Evolutionary conservation across 2,888 invertebrate species (phyloP).

Genomic region (Spicauda simplicius): DNA sequence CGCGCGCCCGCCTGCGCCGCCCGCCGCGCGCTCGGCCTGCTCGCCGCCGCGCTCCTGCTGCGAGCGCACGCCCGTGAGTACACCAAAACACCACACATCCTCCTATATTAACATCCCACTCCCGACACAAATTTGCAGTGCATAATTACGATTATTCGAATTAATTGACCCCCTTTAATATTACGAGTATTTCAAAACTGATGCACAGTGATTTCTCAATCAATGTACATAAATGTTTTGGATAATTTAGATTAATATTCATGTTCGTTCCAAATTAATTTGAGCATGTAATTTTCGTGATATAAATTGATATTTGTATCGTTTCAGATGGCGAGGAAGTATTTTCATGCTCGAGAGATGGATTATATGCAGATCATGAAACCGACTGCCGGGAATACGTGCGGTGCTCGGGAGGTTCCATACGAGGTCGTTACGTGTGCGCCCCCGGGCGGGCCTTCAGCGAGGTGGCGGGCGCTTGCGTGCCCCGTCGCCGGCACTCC

Average conservation of each 20-base stretch:
- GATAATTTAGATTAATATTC: not conserved
- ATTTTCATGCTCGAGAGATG: slow-evolving; percentile 64
- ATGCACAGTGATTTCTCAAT: not conserved
- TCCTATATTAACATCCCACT: not conserved
- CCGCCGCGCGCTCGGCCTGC: slow-evolving; percentile 37
- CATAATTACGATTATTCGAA: too few relatives aligned
- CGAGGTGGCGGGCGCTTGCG: slow-evolving; percentile 71
- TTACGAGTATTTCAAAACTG: not conserved
- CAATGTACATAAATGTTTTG: not conserved
- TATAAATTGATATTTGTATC: not conserved
- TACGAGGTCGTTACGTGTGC: slow-evolving; percentile 67
- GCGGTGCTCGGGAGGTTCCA: slow-evolving; percentile 64
- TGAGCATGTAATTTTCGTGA: not conserved
- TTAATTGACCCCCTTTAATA: too few relatives aligned
- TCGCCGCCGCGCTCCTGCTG: slow-evolving; percentile 40
- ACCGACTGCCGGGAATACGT: slow-evolving; percentile 76
- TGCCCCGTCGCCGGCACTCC: slow-evolving; percentile 61
- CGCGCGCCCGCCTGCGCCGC: slow-evolving; percentile 61
- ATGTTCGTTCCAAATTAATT: not conserved
- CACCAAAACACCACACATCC: too few relatives aligned
- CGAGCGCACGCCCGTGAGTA: slow-evolving; percentile 63
- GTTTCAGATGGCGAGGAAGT: slow-evolving; percentile 62
- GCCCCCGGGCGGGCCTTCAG: slow-evolving; percentile 71
- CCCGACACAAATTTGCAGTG: too few relatives aligned
- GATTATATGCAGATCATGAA: slow-evolving; percentile 74